Base-by-base conservation (phyloP, 1,140 invertebrate genomes). In the Penaeus vannamei region DNA sequence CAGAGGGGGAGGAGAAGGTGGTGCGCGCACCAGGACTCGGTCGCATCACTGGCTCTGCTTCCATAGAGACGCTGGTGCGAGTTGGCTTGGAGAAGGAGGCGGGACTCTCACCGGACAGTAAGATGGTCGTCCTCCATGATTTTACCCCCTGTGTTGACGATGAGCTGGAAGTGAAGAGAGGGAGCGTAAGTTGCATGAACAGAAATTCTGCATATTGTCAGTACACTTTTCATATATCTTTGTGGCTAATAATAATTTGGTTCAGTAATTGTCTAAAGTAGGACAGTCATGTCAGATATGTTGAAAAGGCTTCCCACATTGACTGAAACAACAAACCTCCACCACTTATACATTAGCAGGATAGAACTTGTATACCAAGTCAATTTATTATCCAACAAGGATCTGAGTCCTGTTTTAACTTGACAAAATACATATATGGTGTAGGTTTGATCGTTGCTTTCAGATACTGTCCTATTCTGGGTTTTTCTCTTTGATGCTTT, bases 91-190 rank as follows among this genome's bases (percentile, higher is more conserved):
- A 98, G 93, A 98, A 98, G 92, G 90, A 92, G 82, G 91, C 92
- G 87, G 93, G 93, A 10, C 93, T 98, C 3, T 97, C 97, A 86
- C 97, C 97, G 4, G 97, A 98, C 92, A 97, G 97, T 76, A 98
- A 98, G 94, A 98, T 98, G 97, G 96, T 98, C 76, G 97, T 98
- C 22, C 94, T 98, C 22, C 97, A 98, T 93, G 98, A 98, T 92
- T 99, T 99, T 93, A 97, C 96, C 10, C 97, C 98, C 0, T 98
- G 97, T 93, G 97, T 98, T 8, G 97, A 98, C 93, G 97, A 98
- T 93, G 98, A 99, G 93, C 93, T 99, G 60, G 96, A 96, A 94
- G 96, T 97, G 61, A 95, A 95, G 92, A 92, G 95, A 87, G 96
- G 96, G 87, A 95, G 95, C 93, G 95, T 95, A 91, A 92, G 92